A percentile compares a stretch with the other conserved stretches of the same genome.
Evolutionary conservation across 92 coral and sea anemone species (phyloP).

Genomic region (Pocillopora meandrina): DNA sequence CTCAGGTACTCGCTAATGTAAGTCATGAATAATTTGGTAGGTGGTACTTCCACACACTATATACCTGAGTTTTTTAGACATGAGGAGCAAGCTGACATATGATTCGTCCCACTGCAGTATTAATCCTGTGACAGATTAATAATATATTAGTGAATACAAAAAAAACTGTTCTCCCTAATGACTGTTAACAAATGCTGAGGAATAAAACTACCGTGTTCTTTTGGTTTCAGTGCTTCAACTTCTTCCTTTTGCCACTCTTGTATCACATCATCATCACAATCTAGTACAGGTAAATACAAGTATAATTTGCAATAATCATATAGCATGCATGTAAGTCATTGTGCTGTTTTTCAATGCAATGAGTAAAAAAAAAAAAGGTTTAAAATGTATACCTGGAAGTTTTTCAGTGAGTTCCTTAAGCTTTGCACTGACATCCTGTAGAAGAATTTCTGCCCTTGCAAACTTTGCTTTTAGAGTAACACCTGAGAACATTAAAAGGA

Average conservation of each 20-base stretch:
- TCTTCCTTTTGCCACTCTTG: slow-evolving; percentile 47
- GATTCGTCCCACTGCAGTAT: slow-evolving; percentile 61
- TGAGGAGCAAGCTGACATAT: slow-evolving; percentile 52
- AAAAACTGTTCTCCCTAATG: not conserved
- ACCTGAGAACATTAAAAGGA: slow-evolving; percentile 13
- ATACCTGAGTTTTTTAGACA: slow-evolving; percentile 44
- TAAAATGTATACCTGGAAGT: slow-evolving; percentile 30
- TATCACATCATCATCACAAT: slow-evolving; percentile 29
- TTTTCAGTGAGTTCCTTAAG: slow-evolving; percentile 29
- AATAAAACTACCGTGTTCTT: slow-evolving; percentile 22
- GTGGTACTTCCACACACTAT: slow-evolving; percentile 8
- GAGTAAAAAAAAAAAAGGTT: not conserved
- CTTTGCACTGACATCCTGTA: slow-evolving; percentile 29
- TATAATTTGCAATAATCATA: slow-evolving; percentile 7
- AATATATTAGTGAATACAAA: slow-evolving; percentile 25
- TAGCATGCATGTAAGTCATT: slow-evolving; percentile 5
- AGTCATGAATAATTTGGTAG: not conserved
- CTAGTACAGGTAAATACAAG: slow-evolving; percentile 16
- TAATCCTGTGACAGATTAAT: slow-evolving; percentile 33
- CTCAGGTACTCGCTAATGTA: not conserved
- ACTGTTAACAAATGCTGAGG: slow-evolving; percentile 2
- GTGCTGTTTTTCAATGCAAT: slow-evolving; percentile 2
- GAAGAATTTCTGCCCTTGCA: slow-evolving; percentile 42
- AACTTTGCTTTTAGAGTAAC: slow-evolving; percentile 43
- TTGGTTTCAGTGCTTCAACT: slow-evolving; percentile 45